phyloP scores from a whole-genome alignment of 2,888 invertebrate genomes.

The Agrenia bidenticulata region DNA sequence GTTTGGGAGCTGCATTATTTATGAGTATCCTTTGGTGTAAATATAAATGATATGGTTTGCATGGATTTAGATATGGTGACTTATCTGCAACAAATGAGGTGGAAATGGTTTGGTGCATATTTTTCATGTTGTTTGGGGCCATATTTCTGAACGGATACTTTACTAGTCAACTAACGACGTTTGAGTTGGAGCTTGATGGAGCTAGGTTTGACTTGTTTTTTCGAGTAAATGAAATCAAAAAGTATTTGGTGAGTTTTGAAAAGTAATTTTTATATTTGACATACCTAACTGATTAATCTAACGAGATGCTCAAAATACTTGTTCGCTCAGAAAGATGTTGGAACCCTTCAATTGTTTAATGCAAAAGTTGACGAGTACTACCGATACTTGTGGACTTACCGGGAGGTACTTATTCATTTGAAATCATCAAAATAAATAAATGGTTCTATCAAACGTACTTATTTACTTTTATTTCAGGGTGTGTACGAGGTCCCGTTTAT shows the following conservation, averaged over 20 bases:
- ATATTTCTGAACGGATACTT: slow-evolving; percentile 45
- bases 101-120: slow-evolving; percentile 42
- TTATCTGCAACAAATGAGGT: slow-evolving; percentile 23
- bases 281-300: too few species aligned
- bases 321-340: too few species aligned
- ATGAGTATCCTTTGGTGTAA: background rate
- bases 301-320: too few species aligned
- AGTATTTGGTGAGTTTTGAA: slow-evolving; percentile 30
- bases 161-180: slow-evolving; percentile 40
- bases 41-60: background rate
- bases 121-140: slow-evolving; percentile 48
- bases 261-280: too few species aligned
- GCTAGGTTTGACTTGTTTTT: slow-evolving; percentile 50
- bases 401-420: too few species aligned
- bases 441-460: background rate
- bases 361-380: slow-evolving; percentile 47
- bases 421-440: slow-evolving; percentile 3
- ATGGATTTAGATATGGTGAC: slow-evolving; percentile 3
- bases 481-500: slow-evolving; percentile 44
- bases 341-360: slow-evolving; percentile 38
- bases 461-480: slow-evolving; percentile 29
- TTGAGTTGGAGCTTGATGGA: slow-evolving; percentile 46
- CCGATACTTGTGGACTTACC: slow-evolving; percentile 47
- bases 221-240: slow-evolving; percentile 37
- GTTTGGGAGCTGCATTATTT: background rate